Evolutionary conservation across 1,140 invertebrate genomes (phyloP), one percentile per base, ranked within the genome.

Genomic region (Solenopsis fugax): DNA sequence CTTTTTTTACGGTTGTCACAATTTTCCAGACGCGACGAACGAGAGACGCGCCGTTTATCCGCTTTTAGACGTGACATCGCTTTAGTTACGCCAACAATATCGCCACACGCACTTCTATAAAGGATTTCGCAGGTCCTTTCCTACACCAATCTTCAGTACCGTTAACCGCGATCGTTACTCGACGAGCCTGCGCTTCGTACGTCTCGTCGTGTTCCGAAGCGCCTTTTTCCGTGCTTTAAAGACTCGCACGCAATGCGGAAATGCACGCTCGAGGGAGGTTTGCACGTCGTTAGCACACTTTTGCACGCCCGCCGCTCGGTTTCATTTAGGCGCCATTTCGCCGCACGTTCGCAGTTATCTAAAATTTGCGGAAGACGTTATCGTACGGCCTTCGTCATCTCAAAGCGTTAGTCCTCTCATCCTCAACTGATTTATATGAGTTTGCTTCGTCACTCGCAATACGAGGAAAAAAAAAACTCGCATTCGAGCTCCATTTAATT

Each of bases 161-260:
- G 89, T 90, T 90, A 90, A 69, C 62, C 80, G 76, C 73, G 86
- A 80, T 90, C 88, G 78, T 90, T 89, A 90, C 73, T 65, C 67
- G 48, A 41, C 65, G 65, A 77, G 52, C 37, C 77, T 62, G 81
- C 52, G 88, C 21, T 84, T 81, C 86, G 24, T 62, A 87, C 69
- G 54, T 48, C 50, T 75, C 48, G 54, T 24, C 48, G 69, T 86
- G 67, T 71, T 81, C 56, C 88, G 75, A 76, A 16, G 48, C 69
- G 52, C 45, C 88, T 88, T 90, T 89, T 90, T 90, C 89, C 89
- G 86, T 73, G 86, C 78, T 89, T 78, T 58, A 71, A 80, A 87
- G 89, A 89, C 82, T 58, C 89, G 86, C 89, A 24, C 62, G 89
- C 89, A 90, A 90, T 90, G 89, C 89, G 89, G 89, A 90, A 90